Percentiles rank a stretch among this genome's conserved stretches.
Evolutionary conservation across 2,113 vertebrate species (phyloP).

Genomic region (Crotalus horridus): DNA sequence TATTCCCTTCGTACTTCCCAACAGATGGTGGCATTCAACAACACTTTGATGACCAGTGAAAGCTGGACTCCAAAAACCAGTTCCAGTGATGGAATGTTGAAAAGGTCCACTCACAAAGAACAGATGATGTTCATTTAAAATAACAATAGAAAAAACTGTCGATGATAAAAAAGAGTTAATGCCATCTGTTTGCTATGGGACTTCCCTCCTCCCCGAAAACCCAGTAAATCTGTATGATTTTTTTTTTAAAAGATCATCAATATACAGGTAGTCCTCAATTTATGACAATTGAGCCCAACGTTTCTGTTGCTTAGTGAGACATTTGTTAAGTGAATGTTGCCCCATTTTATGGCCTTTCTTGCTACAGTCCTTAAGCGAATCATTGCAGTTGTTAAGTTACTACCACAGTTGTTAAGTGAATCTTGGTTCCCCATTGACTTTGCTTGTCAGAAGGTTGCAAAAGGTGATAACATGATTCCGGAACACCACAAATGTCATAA

Average conservation of each 20-base stretch:
- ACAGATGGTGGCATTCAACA: conserved; percentile 46
- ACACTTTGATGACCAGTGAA: conserved; percentile 31
- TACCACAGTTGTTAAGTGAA: neutral
- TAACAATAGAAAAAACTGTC: neutral
- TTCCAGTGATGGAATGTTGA: conserved; percentile 6
- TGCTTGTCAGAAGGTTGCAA: neutral
- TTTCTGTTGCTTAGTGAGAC: neutral
- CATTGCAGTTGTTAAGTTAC: neutral
- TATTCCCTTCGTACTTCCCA: conserved; percentile 27
- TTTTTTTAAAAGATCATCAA: neutral
- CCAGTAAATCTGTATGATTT: neutral
- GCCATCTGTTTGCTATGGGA: neutral
- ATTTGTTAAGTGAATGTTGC: neutral
- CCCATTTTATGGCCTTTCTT: neutral
- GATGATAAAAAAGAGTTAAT: neutral
- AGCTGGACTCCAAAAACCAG: neutral
- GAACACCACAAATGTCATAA: neutral
- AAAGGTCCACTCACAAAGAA: conserved; percentile 18
- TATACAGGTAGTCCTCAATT: neutral
- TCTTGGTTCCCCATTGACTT: neutral
- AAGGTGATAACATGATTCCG: neutral
- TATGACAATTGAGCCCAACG: neutral
- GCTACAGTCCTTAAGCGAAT: neutral
- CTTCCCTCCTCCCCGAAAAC: neutral
- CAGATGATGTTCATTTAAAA: neutral